Conservation (phyloP, 2,113 vertebrate species). For the Scartelaos histophorus region DNA sequence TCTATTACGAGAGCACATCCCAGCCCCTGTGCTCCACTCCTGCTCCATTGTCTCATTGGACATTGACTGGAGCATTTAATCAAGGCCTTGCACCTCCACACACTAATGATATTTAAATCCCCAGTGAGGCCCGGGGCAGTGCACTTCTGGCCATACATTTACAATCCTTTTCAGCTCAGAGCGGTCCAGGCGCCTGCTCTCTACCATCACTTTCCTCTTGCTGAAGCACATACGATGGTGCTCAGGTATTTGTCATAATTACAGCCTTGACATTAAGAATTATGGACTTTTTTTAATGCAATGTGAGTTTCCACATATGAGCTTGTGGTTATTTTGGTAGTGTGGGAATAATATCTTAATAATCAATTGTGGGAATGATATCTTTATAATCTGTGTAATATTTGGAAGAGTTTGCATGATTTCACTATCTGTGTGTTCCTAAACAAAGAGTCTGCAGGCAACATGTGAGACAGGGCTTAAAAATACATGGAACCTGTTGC, state of each 20-base stretch:
- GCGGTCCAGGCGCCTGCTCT: background rate
- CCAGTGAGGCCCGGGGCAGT: slow-evolving; percentile 4
- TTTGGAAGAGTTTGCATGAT: no score
- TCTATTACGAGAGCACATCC: background rate
- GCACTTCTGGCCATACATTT: slow-evolving; percentile 6
- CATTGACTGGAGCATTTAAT: slow-evolving; percentile 40
- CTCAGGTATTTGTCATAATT: background rate
- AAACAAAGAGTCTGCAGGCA: no score
- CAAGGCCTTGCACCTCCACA: slow-evolving; percentile 8
- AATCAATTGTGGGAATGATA: no score
- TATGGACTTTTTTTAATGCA: background rate
- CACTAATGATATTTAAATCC: slow-evolving; percentile 43
- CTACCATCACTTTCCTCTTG: no score
- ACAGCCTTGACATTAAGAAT: background rate
- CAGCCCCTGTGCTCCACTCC: slow-evolving; percentile 19
- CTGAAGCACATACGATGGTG: background rate
- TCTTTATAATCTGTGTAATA: no score
- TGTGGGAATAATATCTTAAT: no score
- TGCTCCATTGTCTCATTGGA: slow-evolving; percentile 27
- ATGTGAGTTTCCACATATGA: background rate
- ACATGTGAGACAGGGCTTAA: no score
- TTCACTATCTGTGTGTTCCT: no score
- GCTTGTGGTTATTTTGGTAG: background rate
- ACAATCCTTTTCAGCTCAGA: background rate
- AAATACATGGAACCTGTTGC: no score